Evolutionary conservation across 1,140 invertebrate species (phyloP).

Genomic region (Sinonovacula constricta): DNA sequence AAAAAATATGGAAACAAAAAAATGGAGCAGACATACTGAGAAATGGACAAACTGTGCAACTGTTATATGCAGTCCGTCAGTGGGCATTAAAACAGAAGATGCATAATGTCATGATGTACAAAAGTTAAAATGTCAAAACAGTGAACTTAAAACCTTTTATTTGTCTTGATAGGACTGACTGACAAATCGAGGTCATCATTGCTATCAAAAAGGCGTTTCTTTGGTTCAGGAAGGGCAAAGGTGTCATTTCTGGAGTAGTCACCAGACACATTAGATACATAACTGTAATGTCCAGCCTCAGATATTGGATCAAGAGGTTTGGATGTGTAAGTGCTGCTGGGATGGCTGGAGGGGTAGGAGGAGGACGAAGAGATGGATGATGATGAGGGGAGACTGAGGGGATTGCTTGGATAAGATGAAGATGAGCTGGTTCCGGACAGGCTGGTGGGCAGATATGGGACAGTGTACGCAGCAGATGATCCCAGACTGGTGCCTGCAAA

Average conservation of each 20-base stretch:
- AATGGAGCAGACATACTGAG: no score
- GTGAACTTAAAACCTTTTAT: slow-evolving; percentile 55
- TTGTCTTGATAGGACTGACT: slow-evolving; percentile 67
- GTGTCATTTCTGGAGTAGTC: slow-evolving; percentile 58
- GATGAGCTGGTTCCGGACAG: slow-evolving; percentile 33
- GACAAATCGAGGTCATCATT: slow-evolving; percentile 65
- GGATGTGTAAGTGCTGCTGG: slow-evolving; percentile 12
- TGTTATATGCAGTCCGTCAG: no score
- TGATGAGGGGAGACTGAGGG: neutral
- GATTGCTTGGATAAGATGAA: slow-evolving; percentile 37
- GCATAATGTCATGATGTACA: no score
- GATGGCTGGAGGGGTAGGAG: slow-evolving; percentile 35
- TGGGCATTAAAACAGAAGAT: no score
- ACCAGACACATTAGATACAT: slow-evolving; percentile 64
- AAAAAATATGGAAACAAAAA: no score
- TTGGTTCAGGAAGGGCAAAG: slow-evolving; percentile 65
- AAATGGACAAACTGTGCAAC: no score
- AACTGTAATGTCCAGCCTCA: slow-evolving; percentile 63
- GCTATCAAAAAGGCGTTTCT: slow-evolving; percentile 69
- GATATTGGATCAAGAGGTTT: slow-evolving; percentile 53
- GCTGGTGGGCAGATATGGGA: slow-evolving; percentile 41
- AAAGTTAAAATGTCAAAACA: no score
- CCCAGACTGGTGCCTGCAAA: slow-evolving; percentile 29
- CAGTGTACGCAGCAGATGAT: slow-evolving; percentile 21
- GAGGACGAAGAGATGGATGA: slow-evolving; percentile 44